Evolutionary conservation across 2,113 vertebrate genomes (phyloP).

Genomic region (Aphyosemion australe): DNA sequence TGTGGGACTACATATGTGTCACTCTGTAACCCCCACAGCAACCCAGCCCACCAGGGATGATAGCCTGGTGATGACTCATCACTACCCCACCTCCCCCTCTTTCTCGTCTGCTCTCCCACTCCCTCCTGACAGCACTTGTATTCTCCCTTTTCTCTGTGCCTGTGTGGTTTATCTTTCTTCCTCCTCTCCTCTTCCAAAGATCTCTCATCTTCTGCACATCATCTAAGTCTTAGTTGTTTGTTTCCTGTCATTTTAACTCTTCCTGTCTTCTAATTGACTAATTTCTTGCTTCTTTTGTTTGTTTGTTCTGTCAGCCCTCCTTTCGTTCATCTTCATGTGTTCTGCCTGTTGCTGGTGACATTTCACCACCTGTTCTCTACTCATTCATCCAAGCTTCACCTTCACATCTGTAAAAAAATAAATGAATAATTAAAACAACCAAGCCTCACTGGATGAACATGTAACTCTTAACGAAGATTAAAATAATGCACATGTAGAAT

Average conservation of each 20-base stretch:
- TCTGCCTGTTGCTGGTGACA: neutral
- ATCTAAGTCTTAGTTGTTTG: slow-evolving; percentile 17
- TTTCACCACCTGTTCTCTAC: neutral
- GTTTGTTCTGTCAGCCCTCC: no score
- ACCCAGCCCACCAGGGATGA: slow-evolving; percentile 55
- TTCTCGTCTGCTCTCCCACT: slow-evolving; percentile 6
- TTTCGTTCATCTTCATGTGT: neutral
- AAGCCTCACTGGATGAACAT: neutral
- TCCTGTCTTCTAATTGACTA: neutral
- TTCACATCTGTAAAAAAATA: neutral
- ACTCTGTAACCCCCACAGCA: slow-evolving; percentile 65
- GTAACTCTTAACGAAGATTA: neutral
- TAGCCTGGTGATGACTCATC: slow-evolving; percentile 70
- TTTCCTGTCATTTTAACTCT: slow-evolving; percentile 5
- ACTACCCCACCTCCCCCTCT: slow-evolving; percentile 25
- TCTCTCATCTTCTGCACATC: neutral
- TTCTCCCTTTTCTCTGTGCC: slow-evolving; percentile 8
- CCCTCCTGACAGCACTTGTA: slow-evolving; percentile 19
- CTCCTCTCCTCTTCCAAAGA: neutral
- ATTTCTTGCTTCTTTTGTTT: neutral
- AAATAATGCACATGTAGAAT: neutral
- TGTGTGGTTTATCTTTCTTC: neutral
- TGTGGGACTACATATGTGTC: slow-evolving; percentile 57
- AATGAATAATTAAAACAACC: no score
- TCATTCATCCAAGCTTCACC: neutral